Base-by-base conservation (phyloP, 2,797 vertebrate genomes). In the Psittacula echo region DNA sequence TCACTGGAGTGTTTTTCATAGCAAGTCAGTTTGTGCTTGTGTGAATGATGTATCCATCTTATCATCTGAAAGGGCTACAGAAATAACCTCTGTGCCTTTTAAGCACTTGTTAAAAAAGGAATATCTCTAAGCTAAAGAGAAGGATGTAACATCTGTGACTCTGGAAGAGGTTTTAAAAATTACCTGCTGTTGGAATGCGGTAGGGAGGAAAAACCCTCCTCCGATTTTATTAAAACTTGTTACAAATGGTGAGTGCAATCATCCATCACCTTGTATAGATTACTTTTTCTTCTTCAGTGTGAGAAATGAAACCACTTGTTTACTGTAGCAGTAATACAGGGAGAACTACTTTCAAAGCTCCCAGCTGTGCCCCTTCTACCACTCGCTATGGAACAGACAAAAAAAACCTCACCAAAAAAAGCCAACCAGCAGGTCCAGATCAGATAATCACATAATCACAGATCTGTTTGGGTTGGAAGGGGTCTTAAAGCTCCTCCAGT, bases 231-330 rank as follows among this genome's bases (percentile, higher is more conserved):
- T 85, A 90, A 87, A 77, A 80, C 41, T 70, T 89, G 72, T 82
- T 91, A 71, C 56, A 80, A 94, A 82, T 20, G 27, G n/a, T 77
- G 65, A 92, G 65, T 29, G 42, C 56, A 34, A 30, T 77, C 93
- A 89, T 92, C 91, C 90, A 91, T 94, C 91, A 90, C 71, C 78
- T 79, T 42, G 34, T 71, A 72, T 7, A 58, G 81, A 94, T 89
- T 82, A 45, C 60, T 64, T 64, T 84, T 96, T 74, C 82, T 60
- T 80, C 66, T 90, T 78, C 58, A 77, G 48, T 9, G 48, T 48
- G 45, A 94, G 75, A 85, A 95, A 91, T 90, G 39, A 94, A 95
- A 85, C 22, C 68, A 34, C 75, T 85, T 41, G 45, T 90, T 96
- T 80, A 56, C 65, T 79, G 56, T 39, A 91, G 89, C 86, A 87